Evolutionary conservation across 2,888 invertebrate genomes (phyloP), one percentile per base, ranked within the genome.

Genomic region (Mayetiola destructor): DNA sequence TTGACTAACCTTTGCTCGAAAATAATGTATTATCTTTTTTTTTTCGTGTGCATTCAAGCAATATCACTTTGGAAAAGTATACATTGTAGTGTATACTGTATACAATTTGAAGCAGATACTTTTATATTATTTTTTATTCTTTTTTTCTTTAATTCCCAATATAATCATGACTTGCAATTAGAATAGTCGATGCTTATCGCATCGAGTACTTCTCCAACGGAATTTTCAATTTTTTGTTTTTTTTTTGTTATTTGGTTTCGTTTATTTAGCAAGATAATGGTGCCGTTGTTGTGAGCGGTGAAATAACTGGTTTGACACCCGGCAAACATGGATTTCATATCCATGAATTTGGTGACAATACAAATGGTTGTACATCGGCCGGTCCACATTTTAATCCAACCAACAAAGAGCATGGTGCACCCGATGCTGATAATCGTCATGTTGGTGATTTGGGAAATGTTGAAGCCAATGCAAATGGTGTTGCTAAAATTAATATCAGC

Each of bases 281-380:
- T n/a, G 78, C 84, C 1, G 88, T 88, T 1, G 77, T 79, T 58
- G 77, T 95, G n/a, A 81, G 81, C 32, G 95, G 95, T 8, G 82
- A 88, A 72, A 78, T 96, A 10, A 75, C 71, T 30, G 93, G 94
- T 1, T 76, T 96, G 32, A 69, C 77, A 18, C 77, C 83, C 69
- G 95, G 95, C 60, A 68, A 74, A 2, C 77, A 73, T 60, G 72
- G 74, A 21, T 93, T 96, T 75, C 96, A 96, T 69, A 81, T 96
- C 60, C 96, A 96, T 69, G 90, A 96, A 75, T 95, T 92, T 68
- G 96, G 96, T 1, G 95, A 95, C 73, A 90, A 88, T 68, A 92
- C 93, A 29, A 92, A 95, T 69, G 91, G 90, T 1, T 96, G 96
- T 73, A 88, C 85, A n/a, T 92, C 91, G 37, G 92, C 95, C 35